Base-by-base conservation (phyloP, 2,888 invertebrate genomes). In the Volucella zonaria region DNA sequence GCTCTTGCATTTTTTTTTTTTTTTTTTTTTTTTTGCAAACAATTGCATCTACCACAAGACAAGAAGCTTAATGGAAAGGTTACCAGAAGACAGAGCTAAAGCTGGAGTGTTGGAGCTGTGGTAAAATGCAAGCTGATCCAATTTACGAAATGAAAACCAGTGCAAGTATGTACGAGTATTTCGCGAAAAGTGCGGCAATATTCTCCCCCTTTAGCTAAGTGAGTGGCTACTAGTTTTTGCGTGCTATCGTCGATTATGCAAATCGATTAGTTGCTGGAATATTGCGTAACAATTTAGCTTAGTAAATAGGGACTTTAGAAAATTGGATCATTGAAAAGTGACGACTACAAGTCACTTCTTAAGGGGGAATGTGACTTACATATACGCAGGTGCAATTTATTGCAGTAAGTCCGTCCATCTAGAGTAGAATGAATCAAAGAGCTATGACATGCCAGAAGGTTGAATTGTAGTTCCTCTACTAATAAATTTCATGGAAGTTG, bases 141-240 rank as follows among this genome's bases (percentile, higher is more conserved):
- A 58, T 47, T 68, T 62, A 38, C 31, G 31, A 31, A 31, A 31
- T 31, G 31, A 31, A 31, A 6, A 38, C 10, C 2, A 9, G 15
- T 43, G 23, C 15, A 38, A 49, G 3, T 11, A 12, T 15, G 15
- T 43, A 31, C n/a, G n/a, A 49, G 1, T 11, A 12, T 15, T 74
- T 74, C 10, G 8, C n/a, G 10, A 10, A 23, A 43, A 71, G 23
- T 73, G 42, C 23, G 51, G 52, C 51, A 52, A 61, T 47, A 51
- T 51, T 8, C 42, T 40, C 15, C 18, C 42, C 15, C 18, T 42
- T n/a, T 52, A 42, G 42, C 42, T 31, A 43, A 23, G 43, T 43
- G 43, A 42, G 8, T 12, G 52, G 15, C 43, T 52, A 67, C 31
- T 18, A n/a, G 43, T 67, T 54, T 67, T 31, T 54, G n/a, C 52